Evolutionary conservation across 2,888 invertebrate species (phyloP), one percentile per base, ranked within the genome.

Genomic region (Drosophila formosana): DNA sequence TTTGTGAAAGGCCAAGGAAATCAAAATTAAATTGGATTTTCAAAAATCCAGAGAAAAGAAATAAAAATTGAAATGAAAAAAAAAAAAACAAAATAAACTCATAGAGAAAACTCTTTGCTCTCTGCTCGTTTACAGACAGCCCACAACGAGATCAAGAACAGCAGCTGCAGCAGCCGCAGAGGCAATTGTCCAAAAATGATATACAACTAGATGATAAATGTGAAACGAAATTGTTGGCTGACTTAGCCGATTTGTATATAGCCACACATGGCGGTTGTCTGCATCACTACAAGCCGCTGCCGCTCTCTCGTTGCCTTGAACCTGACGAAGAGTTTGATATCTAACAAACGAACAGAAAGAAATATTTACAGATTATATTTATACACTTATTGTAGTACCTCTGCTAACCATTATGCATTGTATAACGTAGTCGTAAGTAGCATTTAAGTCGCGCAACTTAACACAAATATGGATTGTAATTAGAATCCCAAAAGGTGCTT

Each of bases 261-360:
- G 79, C 83, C 80, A 84, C 88, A 70, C 90, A 90, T 77, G 90
- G 90, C 77, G 90, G 90, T 74, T 85, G 79, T 72, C 76, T 78
- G 75, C 85, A 90, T 82, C 83, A 90, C 74, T 82, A 60, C 62
- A 51, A 71, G 51, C 55, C 47, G 56, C 69, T 57, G 43, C 41
- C 51, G 41, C 58, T 50, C 23, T 55, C 52, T 61, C 56, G 64
- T 39, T 60, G 28, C 63, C 9, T 39, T 56, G 65, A 72, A 64
- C 64, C 69, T 43, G 71, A 53, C 52, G 72, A 78, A 70, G 80
- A 83, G 80, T 82, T 74, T 69, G 86, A 88, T 69, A 81, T 86
- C 55, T 85, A 69, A 76, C 18, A 8, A 18, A 39, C 8, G 18
- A 55, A 23, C 32, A 43, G 11, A 47, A n/a, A n/a, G 11, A 47